These are phyloP conservation scores for Ardeotis arabs DNA, from an alignment of 2,113 vertebrate species.

Conservation along the genomic window DNA sequence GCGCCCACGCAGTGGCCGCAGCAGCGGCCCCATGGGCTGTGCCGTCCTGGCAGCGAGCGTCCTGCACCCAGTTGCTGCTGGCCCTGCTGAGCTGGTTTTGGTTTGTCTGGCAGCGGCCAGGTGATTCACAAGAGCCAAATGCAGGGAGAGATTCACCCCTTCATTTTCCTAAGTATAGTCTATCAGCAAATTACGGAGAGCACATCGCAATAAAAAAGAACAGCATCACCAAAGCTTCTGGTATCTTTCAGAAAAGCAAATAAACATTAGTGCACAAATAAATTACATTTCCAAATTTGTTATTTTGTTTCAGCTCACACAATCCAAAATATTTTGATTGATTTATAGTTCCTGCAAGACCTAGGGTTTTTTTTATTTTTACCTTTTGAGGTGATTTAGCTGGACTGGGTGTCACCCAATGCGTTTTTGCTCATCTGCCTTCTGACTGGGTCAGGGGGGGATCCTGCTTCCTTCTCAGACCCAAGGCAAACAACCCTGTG, in stretches of 20 bases:
- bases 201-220: rapidly evolving
- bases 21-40: rapidly evolving
- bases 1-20: rapidly evolving
- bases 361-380: neutral
- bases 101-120: neutral
- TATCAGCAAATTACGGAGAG: neutral
- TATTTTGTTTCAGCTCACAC: neutral
- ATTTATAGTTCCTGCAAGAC: neutral
- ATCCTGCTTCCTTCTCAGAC: neutral
- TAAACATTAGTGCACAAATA: neutral
- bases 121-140: neutral
- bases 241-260: neutral
- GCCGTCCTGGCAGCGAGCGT: rapidly evolving
- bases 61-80: neutral
- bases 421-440: neutral
- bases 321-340: neutral
- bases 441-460: neutral
- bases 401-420: neutral
- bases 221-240: neutral
- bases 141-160: neutral
- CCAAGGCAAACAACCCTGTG: neutral
- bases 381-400: neutral
- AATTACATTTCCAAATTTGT: neutral
- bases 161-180: neutral
- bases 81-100: rapidly evolving